phyloP scores from a whole-genome alignment of 2,113 vertebrate species.

The Parotia lawesii region DNA sequence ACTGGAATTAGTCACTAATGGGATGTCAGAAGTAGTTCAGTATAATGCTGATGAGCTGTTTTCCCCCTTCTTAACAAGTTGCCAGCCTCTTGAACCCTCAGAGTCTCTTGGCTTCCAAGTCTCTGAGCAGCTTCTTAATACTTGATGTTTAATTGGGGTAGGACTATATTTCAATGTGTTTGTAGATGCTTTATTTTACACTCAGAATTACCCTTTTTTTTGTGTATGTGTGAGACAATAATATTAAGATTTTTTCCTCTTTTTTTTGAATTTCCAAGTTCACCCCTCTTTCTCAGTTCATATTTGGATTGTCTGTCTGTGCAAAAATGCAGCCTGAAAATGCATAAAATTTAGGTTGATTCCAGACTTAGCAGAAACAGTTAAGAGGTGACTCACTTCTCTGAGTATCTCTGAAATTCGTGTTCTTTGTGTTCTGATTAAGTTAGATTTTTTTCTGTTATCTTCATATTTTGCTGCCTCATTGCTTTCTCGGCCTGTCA shows the following conservation, averaged over 20 bases:
- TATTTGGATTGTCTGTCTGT: neutral
- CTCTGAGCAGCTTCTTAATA: neutral
- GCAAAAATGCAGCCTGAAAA: neutral
- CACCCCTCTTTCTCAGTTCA: neutral
- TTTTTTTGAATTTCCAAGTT: neutral
- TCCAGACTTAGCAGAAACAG: neutral
- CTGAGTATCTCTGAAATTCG: neutral
- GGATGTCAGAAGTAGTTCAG: neutral
- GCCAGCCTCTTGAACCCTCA: neutral
- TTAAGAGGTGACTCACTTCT: neutral
- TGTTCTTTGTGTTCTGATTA: neutral
- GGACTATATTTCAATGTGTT: neutral
- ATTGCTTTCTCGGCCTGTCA: neutral
- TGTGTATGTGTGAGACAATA: neutral
- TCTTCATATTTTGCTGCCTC: neutral
- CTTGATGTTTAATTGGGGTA: neutral
- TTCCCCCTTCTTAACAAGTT: neutral
- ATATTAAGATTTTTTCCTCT: neutral
- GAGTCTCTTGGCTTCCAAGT: accelerated
- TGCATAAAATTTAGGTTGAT: neutral
- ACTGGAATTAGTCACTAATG: neutral
- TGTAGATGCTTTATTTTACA: neutral
- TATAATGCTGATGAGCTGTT: neutral
- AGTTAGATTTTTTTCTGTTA: neutral
- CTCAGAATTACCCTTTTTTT: neutral